phyloP scores from a whole-genome alignment of 2,888 invertebrate species.

The Rapana venosa region DNA sequence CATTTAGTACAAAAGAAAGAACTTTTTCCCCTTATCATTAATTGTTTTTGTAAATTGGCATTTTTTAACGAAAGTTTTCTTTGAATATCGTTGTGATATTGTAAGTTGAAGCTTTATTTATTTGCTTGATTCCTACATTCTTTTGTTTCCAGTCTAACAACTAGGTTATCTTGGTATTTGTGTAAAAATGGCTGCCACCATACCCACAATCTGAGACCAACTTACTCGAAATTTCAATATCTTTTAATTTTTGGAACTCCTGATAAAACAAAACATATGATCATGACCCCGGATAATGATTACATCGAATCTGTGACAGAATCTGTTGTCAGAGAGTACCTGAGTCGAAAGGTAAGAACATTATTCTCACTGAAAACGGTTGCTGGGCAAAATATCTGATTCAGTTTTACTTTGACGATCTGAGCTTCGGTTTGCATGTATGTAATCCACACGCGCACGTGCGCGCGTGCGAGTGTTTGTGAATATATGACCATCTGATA shows the following conservation, averaged over 20 bases:
- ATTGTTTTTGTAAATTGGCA: too few relatives aligned
- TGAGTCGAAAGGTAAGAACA: conserved; percentile 70
- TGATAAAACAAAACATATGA: neutral
- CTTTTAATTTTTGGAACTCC: neutral
- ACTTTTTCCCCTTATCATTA: too few relatives aligned
- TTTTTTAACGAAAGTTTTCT: too few relatives aligned
- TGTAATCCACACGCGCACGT: too few relatives aligned
- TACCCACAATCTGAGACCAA: neutral
- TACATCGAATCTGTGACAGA: conserved; percentile 65
- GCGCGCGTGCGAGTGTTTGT: too few relatives aligned
- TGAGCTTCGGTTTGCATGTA: too few relatives aligned
- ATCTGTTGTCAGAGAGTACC: conserved; percentile 74
- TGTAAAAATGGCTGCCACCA: conserved; percentile 50
- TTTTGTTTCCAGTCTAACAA: conserved; percentile 9
- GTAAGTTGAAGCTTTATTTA: too few relatives aligned
- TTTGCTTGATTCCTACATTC: neutral
- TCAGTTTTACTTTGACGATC: too few relatives aligned
- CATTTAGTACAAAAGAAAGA: too few relatives aligned
- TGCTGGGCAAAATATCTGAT: neutral
- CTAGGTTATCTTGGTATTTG: conserved; percentile 39
- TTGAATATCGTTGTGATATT: too few relatives aligned
- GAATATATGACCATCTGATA: too few relatives aligned
- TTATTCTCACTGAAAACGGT: neutral
- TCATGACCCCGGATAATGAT: conserved; percentile 51
- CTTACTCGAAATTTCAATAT: neutral